Base-by-base conservation (phyloP, 2,113 vertebrate species). In the Cheilinus undulatus region DNA sequence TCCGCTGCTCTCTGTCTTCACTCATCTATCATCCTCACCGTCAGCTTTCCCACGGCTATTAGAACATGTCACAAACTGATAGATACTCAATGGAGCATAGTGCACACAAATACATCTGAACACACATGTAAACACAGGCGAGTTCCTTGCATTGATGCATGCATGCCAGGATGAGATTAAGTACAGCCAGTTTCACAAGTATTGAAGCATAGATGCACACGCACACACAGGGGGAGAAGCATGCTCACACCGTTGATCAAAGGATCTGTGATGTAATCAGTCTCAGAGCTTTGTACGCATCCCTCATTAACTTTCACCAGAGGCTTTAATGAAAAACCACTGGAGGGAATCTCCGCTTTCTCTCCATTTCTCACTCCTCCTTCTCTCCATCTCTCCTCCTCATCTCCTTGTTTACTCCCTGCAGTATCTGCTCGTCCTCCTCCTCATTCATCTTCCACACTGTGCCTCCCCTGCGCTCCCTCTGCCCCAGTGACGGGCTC, bases 291-390 rank as follows among this genome's bases (percentile, higher is more conserved):
- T 74, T 88, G 88, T 75, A 67, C 75, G 62, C 81, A 80, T 84
- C 85, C 75, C 73, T 93, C 89, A 91, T 92, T 92, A 92, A 86
- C 81, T 89, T 86, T 67, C 75, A 90, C 73, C 76, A 62, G 75
- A 85, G 66, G 78, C 82, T 82, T 86, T 91, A 90, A 91, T 90
- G 86, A 91, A 92, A 91, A 91, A 85, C 76, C 88, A 92, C 82
- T 91, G 86, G 73, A 91, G 87, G 86, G 87, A 86, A 90, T 84
- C 87, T 91, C 65, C 48, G 27, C 86, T 84, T 67, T 70, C 66
- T 64, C 73, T 73, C 75, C 68, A 49, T 30, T 42, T 52, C 32
- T 19, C 46, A 57, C 69, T 50, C 60, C 62, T 62, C 52, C 40
- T 30, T 34, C 50, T 43, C 46, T 30, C 32, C 51, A 19, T 65